Base-by-base conservation (phyloP, 2,797 vertebrate genomes). In the Cossypha niveicapilla region DNA sequence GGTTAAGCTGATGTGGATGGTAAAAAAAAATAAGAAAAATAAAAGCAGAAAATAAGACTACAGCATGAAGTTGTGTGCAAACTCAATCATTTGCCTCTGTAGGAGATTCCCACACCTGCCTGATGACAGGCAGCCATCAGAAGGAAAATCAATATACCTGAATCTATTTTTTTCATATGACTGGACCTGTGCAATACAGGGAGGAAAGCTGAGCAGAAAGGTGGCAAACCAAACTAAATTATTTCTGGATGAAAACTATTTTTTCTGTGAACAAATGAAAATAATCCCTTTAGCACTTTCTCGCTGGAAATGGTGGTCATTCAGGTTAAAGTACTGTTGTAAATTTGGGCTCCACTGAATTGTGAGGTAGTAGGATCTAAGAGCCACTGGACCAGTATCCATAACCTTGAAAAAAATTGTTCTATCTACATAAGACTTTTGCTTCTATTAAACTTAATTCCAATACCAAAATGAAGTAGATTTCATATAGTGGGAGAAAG, bases 61-160 rank as follows among this genome's bases (percentile, higher is more conserved):
- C 10, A 74, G 22, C 16, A 16, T 42, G n/a, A 54, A 57, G 45
- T 58, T 85, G 57, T 50, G 67, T 54, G 28, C 32, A 95, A 83
- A 89, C 32, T 88, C 57, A 77, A 85, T 92, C 67, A 79, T 68
- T 80, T 82, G 9, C 45, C 76, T 76, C 88, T 65, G 34, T 34
- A 71, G 86, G 93, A 91, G 77, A 74, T 90, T 63, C 53, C 63
- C 61, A 79, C 74, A 88, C 71, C 48, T 87, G 56, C n/a, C 28
- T 91, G 76, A 90, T 70, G 73, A 88, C 63, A 75, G 66, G 10
- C 47, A 90, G 44, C 11, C 34, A 63, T 88, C 18, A 19, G 63
- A 73, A 88, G 11, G 45, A 92, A 84, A 96, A 94, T 91, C 93
- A 94, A 76, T 96, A 50, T 45, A 87, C 44, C 66, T 61, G 60